phyloP scores from a whole-genome alignment of 2,113 vertebrate species.

The Bos indicus region DNA sequence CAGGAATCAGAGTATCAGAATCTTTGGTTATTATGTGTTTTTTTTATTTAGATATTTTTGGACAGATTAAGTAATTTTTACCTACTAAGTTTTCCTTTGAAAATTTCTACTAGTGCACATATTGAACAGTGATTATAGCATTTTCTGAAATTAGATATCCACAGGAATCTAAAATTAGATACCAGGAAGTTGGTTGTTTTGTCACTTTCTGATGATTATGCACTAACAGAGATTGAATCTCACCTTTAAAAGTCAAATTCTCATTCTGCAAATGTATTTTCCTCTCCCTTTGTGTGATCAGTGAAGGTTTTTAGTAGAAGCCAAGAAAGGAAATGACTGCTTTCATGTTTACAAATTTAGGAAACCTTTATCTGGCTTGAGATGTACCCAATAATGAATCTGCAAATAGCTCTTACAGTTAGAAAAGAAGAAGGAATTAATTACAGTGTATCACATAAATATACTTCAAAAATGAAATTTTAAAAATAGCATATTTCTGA shows the following conservation, averaged over 20 bases:
- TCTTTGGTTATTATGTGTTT: not conserved
- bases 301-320: not conserved
- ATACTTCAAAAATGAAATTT: not conserved
- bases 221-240: not conserved
- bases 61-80: conserved; percentile 25
- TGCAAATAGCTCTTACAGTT: not conserved
- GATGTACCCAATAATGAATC: not conserved
- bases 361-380: not conserved
- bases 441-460: not conserved
- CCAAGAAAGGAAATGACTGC: not conserved
- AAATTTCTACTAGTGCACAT: not conserved
- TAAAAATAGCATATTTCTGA: not conserved
- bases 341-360: conserved; percentile 20
- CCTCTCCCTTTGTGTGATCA: not conserved
- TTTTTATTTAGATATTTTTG: not conserved
- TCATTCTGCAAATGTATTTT: not conserved
- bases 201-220: not conserved
- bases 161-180: not conserved
- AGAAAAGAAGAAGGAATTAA: not conserved
- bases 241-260: conserved; percentile 26
- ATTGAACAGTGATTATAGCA: not conserved
- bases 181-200: not conserved
- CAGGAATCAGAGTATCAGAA: not conserved
- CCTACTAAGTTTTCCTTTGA: not conserved
- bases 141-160: not conserved